These are phyloP conservation scores for Etia nguti DNA, from an alignment of 2,113 vertebrate species.

Conservation along the genomic window DNA sequence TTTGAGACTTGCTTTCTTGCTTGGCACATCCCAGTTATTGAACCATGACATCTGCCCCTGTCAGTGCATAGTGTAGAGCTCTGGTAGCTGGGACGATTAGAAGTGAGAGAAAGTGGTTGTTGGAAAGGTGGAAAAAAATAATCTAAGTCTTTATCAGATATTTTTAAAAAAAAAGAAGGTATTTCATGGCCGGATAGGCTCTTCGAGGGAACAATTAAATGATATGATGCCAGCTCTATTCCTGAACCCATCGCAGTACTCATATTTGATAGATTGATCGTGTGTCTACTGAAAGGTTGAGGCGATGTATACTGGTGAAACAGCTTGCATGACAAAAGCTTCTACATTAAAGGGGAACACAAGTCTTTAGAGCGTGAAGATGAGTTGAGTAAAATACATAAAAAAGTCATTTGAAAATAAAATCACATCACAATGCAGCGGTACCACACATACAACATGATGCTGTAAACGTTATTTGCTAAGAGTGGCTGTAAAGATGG, in stretches of 20 bases:
- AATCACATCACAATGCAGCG: neutral
- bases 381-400: neutral
- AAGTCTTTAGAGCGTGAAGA: neutral
- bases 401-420: neutral
- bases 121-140: neutral
- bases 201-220: neutral
- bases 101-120: neutral
- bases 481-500: neutral
- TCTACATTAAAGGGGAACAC: neutral
- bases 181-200: neutral
- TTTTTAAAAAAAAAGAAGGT: conserved; percentile 4
- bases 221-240: neutral
- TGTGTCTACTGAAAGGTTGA: neutral
- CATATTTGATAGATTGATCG: neutral
- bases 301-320: neutral
- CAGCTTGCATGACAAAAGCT: neutral
- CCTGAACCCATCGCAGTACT: neutral
- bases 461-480: neutral
- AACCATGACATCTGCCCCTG: conserved; percentile 12
- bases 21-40: conserved; percentile 16
- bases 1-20: neutral
- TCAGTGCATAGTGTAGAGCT: neutral
- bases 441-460: neutral
- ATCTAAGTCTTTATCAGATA: neutral
- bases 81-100: conserved; percentile 15